Conservation (phyloP, 2,113 vertebrate genomes). For the Himantopus leucocephalus region DNA sequence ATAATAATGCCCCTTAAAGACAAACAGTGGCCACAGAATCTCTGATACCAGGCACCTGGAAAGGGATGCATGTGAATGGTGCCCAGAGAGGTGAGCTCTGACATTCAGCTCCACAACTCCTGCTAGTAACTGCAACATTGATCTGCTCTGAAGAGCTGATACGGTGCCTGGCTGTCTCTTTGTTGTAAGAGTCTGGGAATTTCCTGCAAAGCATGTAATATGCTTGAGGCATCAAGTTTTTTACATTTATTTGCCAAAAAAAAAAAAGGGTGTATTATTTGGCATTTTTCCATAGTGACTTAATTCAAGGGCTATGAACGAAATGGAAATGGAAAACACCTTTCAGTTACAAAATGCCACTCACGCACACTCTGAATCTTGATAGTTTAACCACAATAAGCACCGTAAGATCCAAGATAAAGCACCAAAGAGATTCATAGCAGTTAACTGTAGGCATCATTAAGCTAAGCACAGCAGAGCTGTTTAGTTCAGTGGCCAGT, state of each 20-base stretch:
- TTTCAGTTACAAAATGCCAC: constrained; percentile 33
- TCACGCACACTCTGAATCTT: background rate
- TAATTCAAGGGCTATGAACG: constrained; percentile 60
- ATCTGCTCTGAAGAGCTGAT: constrained; percentile 22
- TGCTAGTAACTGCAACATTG: constrained; percentile 27
- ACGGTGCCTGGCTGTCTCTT: constrained; percentile 45
- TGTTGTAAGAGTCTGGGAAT: constrained; percentile 66
- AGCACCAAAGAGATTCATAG: background rate
- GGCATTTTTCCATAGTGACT: constrained; percentile 62
- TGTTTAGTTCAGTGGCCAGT: background rate
- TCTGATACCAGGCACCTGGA: background rate
- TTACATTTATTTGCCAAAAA: constrained; percentile 56
- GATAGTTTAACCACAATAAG: background rate
- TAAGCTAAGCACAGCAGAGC: background rate
- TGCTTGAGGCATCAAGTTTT: constrained; percentile 62
- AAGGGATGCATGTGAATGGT: background rate
- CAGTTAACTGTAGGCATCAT: background rate
- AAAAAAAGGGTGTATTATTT: constrained; percentile 52
- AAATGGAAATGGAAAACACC: constrained; percentile 61
- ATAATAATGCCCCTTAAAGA: background rate
- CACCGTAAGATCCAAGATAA: background rate
- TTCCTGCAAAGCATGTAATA: constrained; percentile 64
- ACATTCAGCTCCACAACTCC: background rate
- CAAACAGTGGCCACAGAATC: background rate
- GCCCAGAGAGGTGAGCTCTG: background rate